Evolutionary conservation across 2,113 vertebrate genomes (phyloP).

Genomic region (Gallinago undulata): DNA sequence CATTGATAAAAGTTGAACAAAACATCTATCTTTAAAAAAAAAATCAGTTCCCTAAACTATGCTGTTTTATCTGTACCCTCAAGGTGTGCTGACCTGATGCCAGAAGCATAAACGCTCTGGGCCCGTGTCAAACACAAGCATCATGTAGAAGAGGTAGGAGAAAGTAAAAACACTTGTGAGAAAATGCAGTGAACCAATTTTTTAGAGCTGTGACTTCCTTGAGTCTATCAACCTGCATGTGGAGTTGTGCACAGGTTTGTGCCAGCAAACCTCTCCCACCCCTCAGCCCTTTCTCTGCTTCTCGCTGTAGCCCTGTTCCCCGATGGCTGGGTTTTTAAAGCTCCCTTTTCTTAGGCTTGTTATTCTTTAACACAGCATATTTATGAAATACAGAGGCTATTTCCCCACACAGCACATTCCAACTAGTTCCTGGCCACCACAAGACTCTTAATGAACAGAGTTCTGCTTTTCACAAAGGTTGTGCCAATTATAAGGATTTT

Average conservation of each 20-base stretch:
- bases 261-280: not conserved
- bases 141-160: not conserved
- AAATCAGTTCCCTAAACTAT: not conserved
- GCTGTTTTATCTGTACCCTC: not conserved
- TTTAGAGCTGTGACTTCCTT: not conserved
- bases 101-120: not conserved
- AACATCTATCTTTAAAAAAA: not conserved
- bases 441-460: not conserved
- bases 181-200: not conserved
- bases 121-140: not conserved
- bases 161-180: not conserved
- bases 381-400: conserved; percentile 4
- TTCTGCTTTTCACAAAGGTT: conserved; percentile 25
- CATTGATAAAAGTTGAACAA: not conserved
- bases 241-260: not conserved
- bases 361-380: not conserved
- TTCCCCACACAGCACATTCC: not conserved
- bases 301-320: not conserved
- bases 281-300: not conserved
- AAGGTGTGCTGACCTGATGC: not conserved
- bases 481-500: conserved; percentile 10
- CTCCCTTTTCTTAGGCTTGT: not conserved
- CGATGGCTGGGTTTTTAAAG: not conserved
- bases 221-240: not conserved
- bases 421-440: not conserved